Evolutionary conservation across 1,140 invertebrate genomes (phyloP).

Genomic region (Philopotamus ludificatus): DNA sequence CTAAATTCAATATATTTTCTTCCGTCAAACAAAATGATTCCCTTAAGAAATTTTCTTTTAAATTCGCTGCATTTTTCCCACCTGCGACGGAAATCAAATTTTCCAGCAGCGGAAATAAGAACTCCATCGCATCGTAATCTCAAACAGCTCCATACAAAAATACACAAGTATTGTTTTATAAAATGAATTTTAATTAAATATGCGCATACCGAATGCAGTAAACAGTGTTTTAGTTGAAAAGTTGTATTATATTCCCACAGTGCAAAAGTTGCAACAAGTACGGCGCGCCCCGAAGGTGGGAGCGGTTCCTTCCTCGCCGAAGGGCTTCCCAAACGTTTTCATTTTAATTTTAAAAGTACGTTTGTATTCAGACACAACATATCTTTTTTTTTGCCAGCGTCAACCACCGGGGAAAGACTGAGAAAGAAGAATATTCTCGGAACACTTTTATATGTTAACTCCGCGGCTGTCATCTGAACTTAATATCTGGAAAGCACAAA

Average conservation of each 20-base stretch:
- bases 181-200: no score
- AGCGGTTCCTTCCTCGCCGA: not conserved
- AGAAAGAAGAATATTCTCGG: conserved; percentile 26
- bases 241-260: not conserved
- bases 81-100: no score
- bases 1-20: no score
- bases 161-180: no score
- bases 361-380: conserved; percentile 17
- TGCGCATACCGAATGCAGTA: no score
- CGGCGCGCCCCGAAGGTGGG: not conserved
- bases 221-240: not conserved
- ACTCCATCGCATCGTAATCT: no score
- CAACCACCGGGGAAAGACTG: conserved; percentile 17
- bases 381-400: conserved; percentile 21
- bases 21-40: no score
- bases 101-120: no score
- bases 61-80: no score
- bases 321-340: not conserved
- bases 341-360: conserved; percentile 13
- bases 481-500: conserved; percentile 34
- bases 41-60: no score
- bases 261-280: not conserved
- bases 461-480: conserved; percentile 31
- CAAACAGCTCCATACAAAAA: no score
- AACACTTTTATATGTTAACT: conserved; percentile 38